Percentiles rank a stretch among this genome's conserved stretches.
Conservation (phyloP, 2,888 invertebrate species). For the Cryptus armator region DNA sequence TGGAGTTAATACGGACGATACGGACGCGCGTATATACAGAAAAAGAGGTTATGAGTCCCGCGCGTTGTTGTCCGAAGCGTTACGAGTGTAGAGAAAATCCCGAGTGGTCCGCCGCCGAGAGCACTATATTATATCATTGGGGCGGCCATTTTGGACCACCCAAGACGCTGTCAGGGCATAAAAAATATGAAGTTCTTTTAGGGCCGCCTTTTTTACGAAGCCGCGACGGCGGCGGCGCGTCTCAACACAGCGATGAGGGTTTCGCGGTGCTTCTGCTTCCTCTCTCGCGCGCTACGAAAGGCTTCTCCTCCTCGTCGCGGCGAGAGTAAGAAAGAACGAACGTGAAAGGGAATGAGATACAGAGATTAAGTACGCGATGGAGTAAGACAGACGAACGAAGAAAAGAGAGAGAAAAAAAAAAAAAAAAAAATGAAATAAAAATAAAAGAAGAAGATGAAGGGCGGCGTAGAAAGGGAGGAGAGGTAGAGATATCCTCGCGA, state of each 20-base stretch:
- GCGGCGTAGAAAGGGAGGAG: conserved; percentile 63
- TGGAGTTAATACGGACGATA: not conserved
- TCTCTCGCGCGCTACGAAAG: conserved; percentile 37
- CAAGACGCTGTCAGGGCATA: conserved; percentile 85
- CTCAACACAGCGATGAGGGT: conserved; percentile 38
- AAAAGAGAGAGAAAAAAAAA: conserved; percentile 60
- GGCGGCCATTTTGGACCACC: conserved; percentile 85
- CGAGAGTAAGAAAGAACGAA: conserved; percentile 37
- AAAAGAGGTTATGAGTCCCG: conserved; percentile 15
- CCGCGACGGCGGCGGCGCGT: conserved; percentile 80
- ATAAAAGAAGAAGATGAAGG: conserved; percentile 49
- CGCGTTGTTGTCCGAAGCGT: conserved; percentile 30
- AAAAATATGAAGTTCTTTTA: conserved; percentile 85
- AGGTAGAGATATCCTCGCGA: conserved; percentile 60
- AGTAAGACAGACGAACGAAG: conserved; percentile 26
- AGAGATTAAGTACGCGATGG: conserved; percentile 60
- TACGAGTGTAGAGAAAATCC: conserved; percentile 7
- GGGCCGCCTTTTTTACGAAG: conserved; percentile 85
- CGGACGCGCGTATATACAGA: not conserved
- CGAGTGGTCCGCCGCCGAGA: conserved; percentile 73
- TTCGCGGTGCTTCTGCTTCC: conserved; percentile 60
- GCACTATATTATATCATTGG: conserved; percentile 85
- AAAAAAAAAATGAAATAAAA: conserved; percentile 43
- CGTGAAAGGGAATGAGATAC: conserved; percentile 63
- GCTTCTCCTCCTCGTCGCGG: conserved; percentile 10